Evolutionary conservation across 2,797 vertebrate species (phyloP), one percentile per base, ranked within the genome.

Genomic region (Sphaeramia orbicularis): DNA sequence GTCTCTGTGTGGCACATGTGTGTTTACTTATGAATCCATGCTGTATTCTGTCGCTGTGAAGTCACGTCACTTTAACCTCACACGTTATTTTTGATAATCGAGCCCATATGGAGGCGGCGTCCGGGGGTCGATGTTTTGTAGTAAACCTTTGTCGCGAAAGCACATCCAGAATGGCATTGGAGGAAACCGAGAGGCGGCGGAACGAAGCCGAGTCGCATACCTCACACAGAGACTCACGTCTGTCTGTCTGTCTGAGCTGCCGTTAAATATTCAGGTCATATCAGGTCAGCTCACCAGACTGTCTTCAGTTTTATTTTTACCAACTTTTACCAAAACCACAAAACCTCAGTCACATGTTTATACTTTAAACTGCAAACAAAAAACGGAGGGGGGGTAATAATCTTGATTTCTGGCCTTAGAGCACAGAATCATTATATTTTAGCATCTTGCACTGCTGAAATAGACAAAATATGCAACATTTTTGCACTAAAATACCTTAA

Each of bases 31-130:
- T 57, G 54, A 47, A 43, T 56, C 15, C 48, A 32, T 57, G 38
- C 56, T n/a, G n/a, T n/a, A n/a, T 75, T 80, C 70, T 68, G 58
- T 13, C 37, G 52, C 43, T 30, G 38, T 70, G 50, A 68, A 50
- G 75, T 82, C 60, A 63, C 57, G 14, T 58, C 50, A 43, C 21
- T 62, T 40, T 12, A 70, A 52, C 69, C 55, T 73, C 53, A 76
- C 56, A 63, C 36, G 13, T 44, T 44, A 59, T 24, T 45, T 49
- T 53, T 56, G 49, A 36, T 45, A 54, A 52, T 66, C 56, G 68
- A 61, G 61, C 72, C 69, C 72, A 75, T 37, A 55, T 72, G 76
- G 15, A 0, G 42, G 35, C 27, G 52, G 45, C 21, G 56, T 70
- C 57, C 62, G n/a, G 67, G 63, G 60, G 75, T 9, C 63, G 52